Conservation (phyloP, 92 coral and sea anemone species). For the Porites divaricata region DNA sequence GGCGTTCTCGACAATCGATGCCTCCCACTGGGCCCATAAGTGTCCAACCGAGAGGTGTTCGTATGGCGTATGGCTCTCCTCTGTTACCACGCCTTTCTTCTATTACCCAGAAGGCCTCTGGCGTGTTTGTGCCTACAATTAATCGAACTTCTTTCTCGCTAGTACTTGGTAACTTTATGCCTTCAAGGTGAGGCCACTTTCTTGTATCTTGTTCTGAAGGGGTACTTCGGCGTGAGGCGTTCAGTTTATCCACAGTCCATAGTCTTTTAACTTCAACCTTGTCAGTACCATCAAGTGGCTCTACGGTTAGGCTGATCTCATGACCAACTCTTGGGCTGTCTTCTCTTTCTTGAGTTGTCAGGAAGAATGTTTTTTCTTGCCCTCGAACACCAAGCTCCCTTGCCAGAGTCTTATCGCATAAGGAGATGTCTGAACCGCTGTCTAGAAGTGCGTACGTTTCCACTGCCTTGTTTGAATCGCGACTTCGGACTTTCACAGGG, state of each 20-base stretch:
- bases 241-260: conserved; percentile 44
- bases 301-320: conserved; percentile 19
- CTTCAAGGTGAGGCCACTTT: conserved; percentile 40
- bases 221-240: conserved; percentile 43
- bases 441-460: conserved; percentile 61
- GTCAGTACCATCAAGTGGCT: conserved; percentile 44
- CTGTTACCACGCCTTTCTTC: conserved; percentile 54
- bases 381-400: conserved; percentile 42
- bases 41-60: conserved; percentile 54
- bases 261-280: conserved; percentile 37
- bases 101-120: conserved; percentile 61
- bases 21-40: conserved; percentile 22
- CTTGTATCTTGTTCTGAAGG: conserved; percentile 15
- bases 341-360: conserved; percentile 57
- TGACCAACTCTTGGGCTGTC: conserved; percentile 31
- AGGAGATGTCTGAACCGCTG: conserved; percentile 51
- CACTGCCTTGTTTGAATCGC: conserved; percentile 15
- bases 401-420: conserved; percentile 43
- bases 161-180: conserved; percentile 38
- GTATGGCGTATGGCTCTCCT: conserved; percentile 51
- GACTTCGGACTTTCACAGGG: conserved; percentile 48
- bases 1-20: not conserved
- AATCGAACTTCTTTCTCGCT: conserved; percentile 13
- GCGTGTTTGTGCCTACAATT: conserved; percentile 55
- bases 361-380: conserved; percentile 15